phyloP scores from a whole-genome alignment of 2,797 vertebrate species.

The Bryconaethiops microstoma region DNA sequence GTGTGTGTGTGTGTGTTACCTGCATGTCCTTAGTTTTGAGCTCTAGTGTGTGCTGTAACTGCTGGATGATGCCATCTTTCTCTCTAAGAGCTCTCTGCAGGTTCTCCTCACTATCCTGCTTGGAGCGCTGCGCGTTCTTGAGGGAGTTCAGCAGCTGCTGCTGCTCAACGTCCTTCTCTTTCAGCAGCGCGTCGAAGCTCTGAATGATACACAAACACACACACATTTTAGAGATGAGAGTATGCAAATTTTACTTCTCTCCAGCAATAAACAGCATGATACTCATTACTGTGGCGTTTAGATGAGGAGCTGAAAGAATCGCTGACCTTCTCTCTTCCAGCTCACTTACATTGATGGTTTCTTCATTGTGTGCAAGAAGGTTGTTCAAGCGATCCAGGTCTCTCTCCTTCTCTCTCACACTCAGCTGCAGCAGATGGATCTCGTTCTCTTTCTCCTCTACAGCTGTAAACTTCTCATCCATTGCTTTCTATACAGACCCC shows the following conservation, averaged over 20 bases:
- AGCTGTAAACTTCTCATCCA: conserved; percentile 79
- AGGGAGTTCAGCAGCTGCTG: conserved; percentile 82
- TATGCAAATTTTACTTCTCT: background rate
- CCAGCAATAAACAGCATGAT: background rate
- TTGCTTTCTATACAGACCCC: conserved; percentile 70
- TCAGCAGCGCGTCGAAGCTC: conserved; percentile 82
- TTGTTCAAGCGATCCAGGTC: conserved; percentile 80
- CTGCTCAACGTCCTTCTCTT: conserved; percentile 85
- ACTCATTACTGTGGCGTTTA: too few species aligned
- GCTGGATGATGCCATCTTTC: conserved; percentile 81
- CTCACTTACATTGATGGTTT: conserved; percentile 73
- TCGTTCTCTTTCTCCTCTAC: conserved; percentile 85
- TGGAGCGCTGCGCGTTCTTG: conserved; percentile 81
- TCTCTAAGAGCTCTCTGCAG: conserved; percentile 82
- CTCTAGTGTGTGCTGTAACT: conserved; percentile 79
- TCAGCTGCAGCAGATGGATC: conserved; percentile 79
- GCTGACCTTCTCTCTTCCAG: background rate
- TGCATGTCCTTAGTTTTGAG: conserved; percentile 83
- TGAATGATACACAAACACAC: conserved; percentile 54
- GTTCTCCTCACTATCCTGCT: conserved; percentile 83
- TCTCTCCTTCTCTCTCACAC: conserved; percentile 79
- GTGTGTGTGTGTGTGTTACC: conserved; percentile 66
- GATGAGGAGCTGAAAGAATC: background rate
- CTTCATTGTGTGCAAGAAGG: conserved; percentile 74
- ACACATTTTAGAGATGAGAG: background rate